A percentile compares a stretch with the other conserved stretches of the same genome.
Evolutionary conservation across 2,113 vertebrate genomes (phyloP).

Genomic region (Cebus imitator): DNA sequence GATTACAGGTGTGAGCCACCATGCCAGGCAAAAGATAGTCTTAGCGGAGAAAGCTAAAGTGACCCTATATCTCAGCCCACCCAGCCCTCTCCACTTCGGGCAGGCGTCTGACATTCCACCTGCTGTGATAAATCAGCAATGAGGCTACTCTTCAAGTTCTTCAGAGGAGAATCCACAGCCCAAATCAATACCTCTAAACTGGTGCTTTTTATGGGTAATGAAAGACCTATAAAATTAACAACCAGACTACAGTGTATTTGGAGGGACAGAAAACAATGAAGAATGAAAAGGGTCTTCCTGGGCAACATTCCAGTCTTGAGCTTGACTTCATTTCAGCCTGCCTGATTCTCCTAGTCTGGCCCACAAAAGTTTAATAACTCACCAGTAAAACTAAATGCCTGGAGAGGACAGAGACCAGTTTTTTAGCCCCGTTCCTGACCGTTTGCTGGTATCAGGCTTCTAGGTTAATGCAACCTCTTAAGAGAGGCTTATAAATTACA

Average conservation of each 20-base stretch:
- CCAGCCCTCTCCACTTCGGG: background rate
- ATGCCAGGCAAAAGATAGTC: background rate
- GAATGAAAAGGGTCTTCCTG: background rate
- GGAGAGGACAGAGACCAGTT: background rate
- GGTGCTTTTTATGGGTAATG: background rate
- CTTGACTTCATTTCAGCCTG: background rate
- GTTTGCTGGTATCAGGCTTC: background rate
- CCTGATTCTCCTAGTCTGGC: background rate
- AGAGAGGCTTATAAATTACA: background rate
- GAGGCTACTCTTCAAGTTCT: background rate
- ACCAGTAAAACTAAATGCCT: background rate
- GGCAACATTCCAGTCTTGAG: conserved; percentile 1
- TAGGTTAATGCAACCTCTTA: background rate
- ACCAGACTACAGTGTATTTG: background rate
- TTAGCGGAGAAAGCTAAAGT: background rate
- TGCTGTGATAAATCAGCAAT: background rate
- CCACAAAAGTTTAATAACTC: background rate
- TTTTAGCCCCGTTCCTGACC: background rate
- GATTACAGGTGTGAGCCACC: too few species aligned
- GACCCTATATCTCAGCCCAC: background rate
- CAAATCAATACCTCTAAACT: background rate
- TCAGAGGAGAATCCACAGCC: background rate
- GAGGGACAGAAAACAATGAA: background rate
- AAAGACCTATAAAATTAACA: conserved; percentile 45
- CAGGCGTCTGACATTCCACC: background rate